These are phyloP conservation scores for Arvicanthis niloticus DNA, from an alignment of 2,113 vertebrate species.

Conservation along the genomic window DNA sequence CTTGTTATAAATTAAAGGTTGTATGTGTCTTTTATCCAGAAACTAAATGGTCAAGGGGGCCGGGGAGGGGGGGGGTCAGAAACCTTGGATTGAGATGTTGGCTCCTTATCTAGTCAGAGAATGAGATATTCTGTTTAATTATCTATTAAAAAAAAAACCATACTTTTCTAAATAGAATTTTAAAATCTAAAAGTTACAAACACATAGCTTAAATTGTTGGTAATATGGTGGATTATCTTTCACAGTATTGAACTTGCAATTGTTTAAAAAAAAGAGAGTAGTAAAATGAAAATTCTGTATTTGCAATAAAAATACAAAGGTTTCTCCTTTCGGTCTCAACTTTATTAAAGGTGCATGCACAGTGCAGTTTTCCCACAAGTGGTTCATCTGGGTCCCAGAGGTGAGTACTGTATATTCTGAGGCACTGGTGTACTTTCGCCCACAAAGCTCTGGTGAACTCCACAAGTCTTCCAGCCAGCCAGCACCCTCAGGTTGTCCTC, in stretches of 20 bases:
- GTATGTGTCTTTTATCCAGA: too few relatives aligned
- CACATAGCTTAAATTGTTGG: conserved; percentile 5
- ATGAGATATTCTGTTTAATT: neutral
- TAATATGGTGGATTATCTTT: conserved; percentile 15
- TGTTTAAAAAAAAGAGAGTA: neutral
- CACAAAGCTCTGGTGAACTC: conserved; percentile 5
- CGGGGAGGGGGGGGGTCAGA: too few relatives aligned
- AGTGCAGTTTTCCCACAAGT: too few relatives aligned
- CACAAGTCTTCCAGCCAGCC: neutral
- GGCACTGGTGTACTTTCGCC: too few relatives aligned
- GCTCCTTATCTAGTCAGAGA: neutral
- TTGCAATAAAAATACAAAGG: conserved; percentile 32
- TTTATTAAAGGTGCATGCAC: neutral
- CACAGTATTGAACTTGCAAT: neutral
- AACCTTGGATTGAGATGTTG: neutral
- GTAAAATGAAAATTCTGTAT: neutral
- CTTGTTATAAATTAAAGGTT: too few relatives aligned
- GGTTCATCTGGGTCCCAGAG: too few relatives aligned
- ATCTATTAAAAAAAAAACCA: neutral
- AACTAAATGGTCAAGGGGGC: too few relatives aligned
- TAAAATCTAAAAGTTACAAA: conserved; percentile 37
- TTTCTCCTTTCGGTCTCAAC: conserved; percentile 10
- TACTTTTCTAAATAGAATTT: conserved; percentile 37
- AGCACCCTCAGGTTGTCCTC: neutral
- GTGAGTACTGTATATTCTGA: too few relatives aligned